Percentiles rank a stretch among this genome's conserved stretches.
Conservation (phyloP, 2,797 vertebrate species). For the Margarornis squamiger region DNA sequence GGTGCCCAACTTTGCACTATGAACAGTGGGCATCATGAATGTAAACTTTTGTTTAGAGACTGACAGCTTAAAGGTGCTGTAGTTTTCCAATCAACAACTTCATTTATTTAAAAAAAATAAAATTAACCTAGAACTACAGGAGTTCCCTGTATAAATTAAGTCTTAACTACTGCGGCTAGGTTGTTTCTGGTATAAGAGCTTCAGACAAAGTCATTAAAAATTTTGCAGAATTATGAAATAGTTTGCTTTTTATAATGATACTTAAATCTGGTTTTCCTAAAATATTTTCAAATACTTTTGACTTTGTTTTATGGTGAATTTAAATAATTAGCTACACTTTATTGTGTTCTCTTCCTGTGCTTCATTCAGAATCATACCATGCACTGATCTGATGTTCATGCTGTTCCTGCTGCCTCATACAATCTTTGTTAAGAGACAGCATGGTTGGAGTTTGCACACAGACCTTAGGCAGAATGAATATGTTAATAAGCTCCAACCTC, state of each 20-base stretch:
- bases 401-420: not conserved
- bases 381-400: not conserved
- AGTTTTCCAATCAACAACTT: not conserved
- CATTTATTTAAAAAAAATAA: not conserved
- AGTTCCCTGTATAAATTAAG: not conserved
- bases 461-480: slow-evolving; percentile 59
- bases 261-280: not conserved
- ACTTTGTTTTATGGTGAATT: not conserved
- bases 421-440: slow-evolving; percentile 37
- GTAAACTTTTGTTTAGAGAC: not conserved
- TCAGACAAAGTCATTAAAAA: not conserved
- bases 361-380: not conserved
- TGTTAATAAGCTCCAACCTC: slow-evolving; percentile 61
- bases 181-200: not conserved
- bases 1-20: not conserved
- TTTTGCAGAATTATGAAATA: not conserved
- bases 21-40: not conserved
- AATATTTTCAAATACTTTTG: not conserved
- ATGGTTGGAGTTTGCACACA: slow-evolving; percentile 65
- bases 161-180: not conserved
- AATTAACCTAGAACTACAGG: not conserved
- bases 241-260: not conserved
- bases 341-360: not conserved
- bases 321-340: not conserved
- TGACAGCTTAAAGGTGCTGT: not conserved